Evolutionary conservation across 2,113 vertebrate genomes (phyloP).

Genomic region (Thunnus maccoyii): DNA sequence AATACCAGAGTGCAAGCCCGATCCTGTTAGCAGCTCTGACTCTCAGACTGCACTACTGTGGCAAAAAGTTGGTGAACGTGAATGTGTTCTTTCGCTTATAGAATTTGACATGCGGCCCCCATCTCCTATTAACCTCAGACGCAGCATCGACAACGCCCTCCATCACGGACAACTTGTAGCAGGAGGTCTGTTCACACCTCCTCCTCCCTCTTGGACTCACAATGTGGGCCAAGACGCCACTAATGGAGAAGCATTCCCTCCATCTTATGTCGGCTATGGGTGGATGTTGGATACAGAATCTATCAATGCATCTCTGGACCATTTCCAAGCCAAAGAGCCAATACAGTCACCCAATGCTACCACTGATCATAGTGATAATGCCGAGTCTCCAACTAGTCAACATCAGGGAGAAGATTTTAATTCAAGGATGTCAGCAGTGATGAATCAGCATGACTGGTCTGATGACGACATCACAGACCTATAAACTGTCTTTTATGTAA

Average conservation of each 20-base stretch:
- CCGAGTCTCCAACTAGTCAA: constrained; percentile 25
- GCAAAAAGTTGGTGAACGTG: constrained; percentile 74
- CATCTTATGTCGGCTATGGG: constrained; percentile 49
- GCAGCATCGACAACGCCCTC: constrained; percentile 90
- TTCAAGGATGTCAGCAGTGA: constrained; percentile 64
- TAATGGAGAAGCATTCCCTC: constrained; percentile 31
- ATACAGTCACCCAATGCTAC: constrained; percentile 34
- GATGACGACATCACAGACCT: constrained; percentile 89
- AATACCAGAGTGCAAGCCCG: constrained; percentile 45
- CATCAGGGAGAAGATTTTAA: constrained; percentile 48
- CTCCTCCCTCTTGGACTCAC: constrained; percentile 79
- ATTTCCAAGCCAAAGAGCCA: constrained; percentile 82
- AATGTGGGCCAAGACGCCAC: constrained; percentile 23
- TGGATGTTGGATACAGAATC: constrained; percentile 82
- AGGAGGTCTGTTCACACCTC: constrained; percentile 86
- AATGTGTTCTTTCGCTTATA: constrained; percentile 87
- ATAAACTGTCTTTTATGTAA: constrained; percentile 65
- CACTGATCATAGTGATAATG: constrained; percentile 30
- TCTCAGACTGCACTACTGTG: constrained; percentile 71
- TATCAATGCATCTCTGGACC: constrained; percentile 84
- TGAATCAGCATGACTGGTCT: constrained; percentile 78
- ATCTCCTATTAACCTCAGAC: constrained; percentile 91
- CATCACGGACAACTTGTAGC: constrained; percentile 85
- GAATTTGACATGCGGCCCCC: constrained; percentile 89
- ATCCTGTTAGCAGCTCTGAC: constrained; percentile 56